phyloP scores from a whole-genome alignment of 2,113 vertebrate species.

The Halcyon senegalensis region DNA sequence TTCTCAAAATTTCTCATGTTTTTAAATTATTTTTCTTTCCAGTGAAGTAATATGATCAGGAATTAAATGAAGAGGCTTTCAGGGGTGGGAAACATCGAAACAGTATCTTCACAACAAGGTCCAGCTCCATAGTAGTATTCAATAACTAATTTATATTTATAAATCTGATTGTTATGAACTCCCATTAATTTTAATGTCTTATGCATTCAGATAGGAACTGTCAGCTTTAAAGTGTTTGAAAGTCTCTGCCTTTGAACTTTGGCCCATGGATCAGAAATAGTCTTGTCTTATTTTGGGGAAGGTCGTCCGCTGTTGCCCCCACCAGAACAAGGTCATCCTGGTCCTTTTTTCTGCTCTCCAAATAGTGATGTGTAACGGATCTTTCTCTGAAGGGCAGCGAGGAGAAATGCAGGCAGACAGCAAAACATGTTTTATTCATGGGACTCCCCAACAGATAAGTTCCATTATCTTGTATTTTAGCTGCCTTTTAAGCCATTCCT shows the following conservation, averaged over 20 bases:
- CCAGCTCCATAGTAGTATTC: not conserved
- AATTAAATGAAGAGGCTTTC: not conserved
- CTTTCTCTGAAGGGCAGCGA: not conserved
- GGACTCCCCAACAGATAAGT: not conserved
- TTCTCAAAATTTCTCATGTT: not conserved
- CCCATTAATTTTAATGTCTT: not conserved
- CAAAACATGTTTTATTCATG: slow-evolving; percentile 59
- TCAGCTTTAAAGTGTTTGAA: not conserved
- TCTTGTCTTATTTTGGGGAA: not conserved
- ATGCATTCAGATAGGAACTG: not conserved
- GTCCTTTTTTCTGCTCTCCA: not conserved
- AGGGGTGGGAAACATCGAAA: rapidly evolving
- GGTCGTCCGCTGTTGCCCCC: not conserved
- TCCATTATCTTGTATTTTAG: slow-evolving; percentile 4
- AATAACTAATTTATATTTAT: not conserved
- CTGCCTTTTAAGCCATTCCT: slow-evolving; percentile 6
- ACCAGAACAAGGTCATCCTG: not conserved
- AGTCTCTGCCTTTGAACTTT: not conserved
- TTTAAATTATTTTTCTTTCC: not conserved
- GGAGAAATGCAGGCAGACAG: not conserved
- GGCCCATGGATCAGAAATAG: not conserved
- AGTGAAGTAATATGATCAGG: not conserved
- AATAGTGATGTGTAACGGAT: not conserved
- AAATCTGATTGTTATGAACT: not conserved
- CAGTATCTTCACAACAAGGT: not conserved